Percentiles rank a stretch among this genome's conserved stretches.
Evolutionary conservation across 2,888 invertebrate species (phyloP).

Genomic region (Erpobdella octoculata): DNA sequence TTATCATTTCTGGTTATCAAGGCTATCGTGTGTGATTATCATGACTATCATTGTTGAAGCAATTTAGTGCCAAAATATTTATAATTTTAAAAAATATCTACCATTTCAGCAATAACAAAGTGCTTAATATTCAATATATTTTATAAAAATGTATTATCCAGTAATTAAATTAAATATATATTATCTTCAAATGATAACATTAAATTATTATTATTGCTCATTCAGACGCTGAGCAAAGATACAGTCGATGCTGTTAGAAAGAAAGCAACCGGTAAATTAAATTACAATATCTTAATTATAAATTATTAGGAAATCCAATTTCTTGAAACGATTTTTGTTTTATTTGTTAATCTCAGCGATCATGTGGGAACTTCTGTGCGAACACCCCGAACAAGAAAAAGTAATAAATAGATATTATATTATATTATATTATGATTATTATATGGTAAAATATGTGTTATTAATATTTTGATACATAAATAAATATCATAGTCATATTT

Average conservation of each 20-base stretch:
- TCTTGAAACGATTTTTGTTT: no score
- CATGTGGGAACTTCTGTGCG: conserved; percentile 67
- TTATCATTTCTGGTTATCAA: no score
- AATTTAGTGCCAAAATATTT: no score
- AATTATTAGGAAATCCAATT: background rate
- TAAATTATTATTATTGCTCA: background rate
- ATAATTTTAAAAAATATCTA: no score
- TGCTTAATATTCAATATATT: background rate
- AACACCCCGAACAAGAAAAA: conserved; percentile 77
- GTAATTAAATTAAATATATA: background rate
- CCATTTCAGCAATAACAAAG: background rate
- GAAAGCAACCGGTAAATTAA: conserved; percentile 61
- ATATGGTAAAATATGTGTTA: no score
- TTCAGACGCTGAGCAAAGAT: conserved; percentile 63
- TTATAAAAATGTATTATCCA: background rate
- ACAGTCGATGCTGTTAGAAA: conserved; percentile 71
- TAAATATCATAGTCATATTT: no score
- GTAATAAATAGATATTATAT: conserved; percentile 60
- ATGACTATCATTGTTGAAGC: no score
- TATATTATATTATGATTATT: background rate
- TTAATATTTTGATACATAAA: no score
- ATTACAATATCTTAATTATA: background rate
- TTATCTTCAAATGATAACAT: background rate
- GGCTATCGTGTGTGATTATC: no score
- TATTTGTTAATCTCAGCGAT: conserved; percentile 40